Conservation (phyloP, 2,113 vertebrate genomes). For the Chlorodrepanis virens region DNA sequence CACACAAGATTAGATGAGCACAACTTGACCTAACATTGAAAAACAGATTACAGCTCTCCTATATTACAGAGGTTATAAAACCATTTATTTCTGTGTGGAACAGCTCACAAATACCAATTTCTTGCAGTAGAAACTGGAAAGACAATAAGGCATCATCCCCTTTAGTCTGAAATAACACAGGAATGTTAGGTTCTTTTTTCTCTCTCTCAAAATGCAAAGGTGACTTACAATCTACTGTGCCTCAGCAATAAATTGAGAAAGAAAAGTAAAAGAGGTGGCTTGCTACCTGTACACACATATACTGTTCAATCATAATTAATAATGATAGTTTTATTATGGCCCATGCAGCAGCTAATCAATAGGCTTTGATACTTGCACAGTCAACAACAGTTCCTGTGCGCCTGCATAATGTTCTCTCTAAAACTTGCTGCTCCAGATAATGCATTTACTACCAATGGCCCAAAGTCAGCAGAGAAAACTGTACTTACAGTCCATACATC, state of each 20-base stretch:
- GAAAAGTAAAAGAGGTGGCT: background rate
- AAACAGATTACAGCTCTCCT: conserved; percentile 39
- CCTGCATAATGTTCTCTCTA: conserved; percentile 44
- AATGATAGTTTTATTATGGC: conserved; percentile 65
- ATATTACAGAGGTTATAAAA: conserved; percentile 36
- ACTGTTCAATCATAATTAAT: conserved; percentile 60
- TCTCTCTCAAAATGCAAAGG: conserved; percentile 8
- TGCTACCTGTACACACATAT: background rate
- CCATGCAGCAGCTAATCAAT: conserved; percentile 70
- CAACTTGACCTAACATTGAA: conserved; percentile 50
- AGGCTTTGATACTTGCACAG: conserved; percentile 56
- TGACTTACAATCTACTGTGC: conserved; percentile 13
- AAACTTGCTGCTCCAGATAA: conserved; percentile 49
- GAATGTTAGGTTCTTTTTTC: background rate
- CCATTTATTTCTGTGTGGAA: background rate
- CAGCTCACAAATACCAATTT: conserved; percentile 15
- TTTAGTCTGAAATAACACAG: background rate
- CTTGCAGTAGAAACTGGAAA: conserved; percentile 11
- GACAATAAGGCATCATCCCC: background rate
- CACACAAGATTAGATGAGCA: conserved; percentile 17
- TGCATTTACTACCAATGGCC: conserved; percentile 44
- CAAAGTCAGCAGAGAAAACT: conserved; percentile 53
- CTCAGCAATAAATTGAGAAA: conserved; percentile 33
- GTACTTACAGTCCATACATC: conserved; percentile 61
- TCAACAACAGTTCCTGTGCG: conserved; percentile 39